These are phyloP conservation scores for Gerris lacustris DNA, from an alignment of 2,888 invertebrate species.

Conservation along the genomic window DNA sequence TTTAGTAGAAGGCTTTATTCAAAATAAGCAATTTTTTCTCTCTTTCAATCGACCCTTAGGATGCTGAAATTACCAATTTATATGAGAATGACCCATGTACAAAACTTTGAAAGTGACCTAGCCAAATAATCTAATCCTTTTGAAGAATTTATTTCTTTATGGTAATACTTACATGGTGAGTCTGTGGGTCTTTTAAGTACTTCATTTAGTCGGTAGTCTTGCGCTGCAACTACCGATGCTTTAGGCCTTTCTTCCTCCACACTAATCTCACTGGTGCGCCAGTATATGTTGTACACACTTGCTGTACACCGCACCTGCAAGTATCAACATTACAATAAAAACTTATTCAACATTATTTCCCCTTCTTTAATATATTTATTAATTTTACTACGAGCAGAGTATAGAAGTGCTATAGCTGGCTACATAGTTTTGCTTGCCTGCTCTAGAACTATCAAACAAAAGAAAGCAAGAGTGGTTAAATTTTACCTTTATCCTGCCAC, in stretches of 20 bases:
- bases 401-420: background rate
- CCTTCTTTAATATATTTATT: background rate
- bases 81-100: too few relatives aligned
- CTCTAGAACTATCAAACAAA: background rate
- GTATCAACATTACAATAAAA: background rate
- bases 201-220: constrained; percentile 17
- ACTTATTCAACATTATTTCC: too few relatives aligned
- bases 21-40: too few relatives aligned
- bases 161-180: background rate
- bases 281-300: constrained; percentile 51
- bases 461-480: background rate
- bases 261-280: constrained; percentile 53
- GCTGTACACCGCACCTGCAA: constrained; percentile 50
- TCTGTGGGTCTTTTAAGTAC: constrained; percentile 8
- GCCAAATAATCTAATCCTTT: too few relatives aligned
- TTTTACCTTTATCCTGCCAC: constrained; percentile 25
- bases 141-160: too few relatives aligned
- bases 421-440: background rate
- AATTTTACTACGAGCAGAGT: background rate
- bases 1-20: too few relatives aligned
- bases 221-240: constrained; percentile 27
- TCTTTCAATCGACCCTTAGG: too few relatives aligned
- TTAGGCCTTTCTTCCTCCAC: constrained; percentile 45
- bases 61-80: too few relatives aligned
- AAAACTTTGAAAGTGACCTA: too few relatives aligned